Percentiles rank a stretch among this genome's conserved stretches.
These are phyloP conservation scores for Montifringilla adamsi DNA, from an alignment of 2,113 vertebrate species.

Conservation along the genomic window DNA sequence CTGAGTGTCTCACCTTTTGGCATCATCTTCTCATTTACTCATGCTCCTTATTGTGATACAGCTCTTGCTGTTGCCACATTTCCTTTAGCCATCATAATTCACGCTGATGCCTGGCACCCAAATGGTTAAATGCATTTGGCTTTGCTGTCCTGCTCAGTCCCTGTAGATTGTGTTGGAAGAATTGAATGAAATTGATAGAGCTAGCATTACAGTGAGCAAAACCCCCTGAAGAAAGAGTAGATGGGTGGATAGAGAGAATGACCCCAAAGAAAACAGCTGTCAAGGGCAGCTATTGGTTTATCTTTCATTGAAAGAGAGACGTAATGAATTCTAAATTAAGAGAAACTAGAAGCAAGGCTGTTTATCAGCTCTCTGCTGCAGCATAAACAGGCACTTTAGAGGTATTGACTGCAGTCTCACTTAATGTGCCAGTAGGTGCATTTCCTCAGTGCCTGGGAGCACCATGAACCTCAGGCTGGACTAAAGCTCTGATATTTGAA, in stretches of 20 bases:
- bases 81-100: background rate
- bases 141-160: constrained; percentile 67
- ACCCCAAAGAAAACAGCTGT: constrained; percentile 80
- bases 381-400: constrained; percentile 42
- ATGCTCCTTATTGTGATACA: background rate
- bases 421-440: constrained; percentile 43
- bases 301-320: constrained; percentile 76
- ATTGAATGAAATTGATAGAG: constrained; percentile 81
- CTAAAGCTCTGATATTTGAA: background rate
- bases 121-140: constrained; percentile 66
- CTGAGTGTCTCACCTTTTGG: constrained; percentile 1
- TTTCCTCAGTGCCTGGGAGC: background rate
- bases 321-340: constrained; percentile 75
- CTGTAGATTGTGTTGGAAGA: constrained; percentile 76
- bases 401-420: background rate
- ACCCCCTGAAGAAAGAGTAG: constrained; percentile 76
- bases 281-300: constrained; percentile 81
- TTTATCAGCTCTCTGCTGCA: background rate
- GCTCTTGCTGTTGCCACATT: background rate
- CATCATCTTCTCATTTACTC: background rate
- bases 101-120: background rate
- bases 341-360: constrained; percentile 51
- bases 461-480: background rate
- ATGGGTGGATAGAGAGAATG: constrained; percentile 73
- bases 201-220: constrained; percentile 80